A percentile compares a stretch with the other conserved stretches of the same genome.
phyloP scores from a whole-genome alignment of 2,888 invertebrate species.

The Plagodis dolabraria region DNA sequence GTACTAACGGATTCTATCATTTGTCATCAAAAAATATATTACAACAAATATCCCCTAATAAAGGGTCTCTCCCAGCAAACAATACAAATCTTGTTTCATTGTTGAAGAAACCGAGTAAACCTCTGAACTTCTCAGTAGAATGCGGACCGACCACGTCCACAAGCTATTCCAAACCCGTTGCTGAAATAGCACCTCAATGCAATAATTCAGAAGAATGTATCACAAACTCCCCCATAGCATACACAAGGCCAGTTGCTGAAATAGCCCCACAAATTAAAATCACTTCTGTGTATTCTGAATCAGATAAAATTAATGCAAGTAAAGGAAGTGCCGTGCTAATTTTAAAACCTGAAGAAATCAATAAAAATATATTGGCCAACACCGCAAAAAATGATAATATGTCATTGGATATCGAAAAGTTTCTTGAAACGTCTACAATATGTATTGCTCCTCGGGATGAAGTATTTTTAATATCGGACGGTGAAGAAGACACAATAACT shows the following conservation, averaged over 20 bases:
- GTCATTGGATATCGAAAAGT: conserved; percentile 56
- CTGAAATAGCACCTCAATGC: conserved; percentile 47
- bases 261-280: conserved; percentile 60
- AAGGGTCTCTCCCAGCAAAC: conserved; percentile 3
- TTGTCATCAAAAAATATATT: conserved; percentile 50
- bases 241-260: conserved; percentile 41
- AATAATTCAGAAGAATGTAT: conserved; percentile 34
- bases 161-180: conserved; percentile 2
- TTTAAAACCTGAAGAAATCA: conserved; percentile 78
- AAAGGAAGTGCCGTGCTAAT: conserved; percentile 61
- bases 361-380: conserved; percentile 52
- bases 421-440: conserved; percentile 47
- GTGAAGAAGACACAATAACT: conserved; percentile 31
- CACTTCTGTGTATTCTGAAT: conserved; percentile 43
- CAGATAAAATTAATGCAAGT: conserved; percentile 16
- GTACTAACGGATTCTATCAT: conserved; percentile 65
- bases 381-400: conserved; percentile 19
- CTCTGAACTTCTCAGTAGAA: neutral
- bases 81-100: conserved; percentile 4
- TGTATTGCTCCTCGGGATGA: conserved; percentile 43
- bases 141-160: neutral
- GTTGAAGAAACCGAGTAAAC: conserved; percentile 3
- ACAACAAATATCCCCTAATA: conserved; percentile 19
- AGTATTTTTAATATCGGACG: conserved; percentile 52
- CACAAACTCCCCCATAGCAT: neutral